Evolutionary conservation across 1,140 invertebrate species (phyloP), one percentile per base, ranked within the genome.

Genomic region (Drosophila pachea): DNA sequence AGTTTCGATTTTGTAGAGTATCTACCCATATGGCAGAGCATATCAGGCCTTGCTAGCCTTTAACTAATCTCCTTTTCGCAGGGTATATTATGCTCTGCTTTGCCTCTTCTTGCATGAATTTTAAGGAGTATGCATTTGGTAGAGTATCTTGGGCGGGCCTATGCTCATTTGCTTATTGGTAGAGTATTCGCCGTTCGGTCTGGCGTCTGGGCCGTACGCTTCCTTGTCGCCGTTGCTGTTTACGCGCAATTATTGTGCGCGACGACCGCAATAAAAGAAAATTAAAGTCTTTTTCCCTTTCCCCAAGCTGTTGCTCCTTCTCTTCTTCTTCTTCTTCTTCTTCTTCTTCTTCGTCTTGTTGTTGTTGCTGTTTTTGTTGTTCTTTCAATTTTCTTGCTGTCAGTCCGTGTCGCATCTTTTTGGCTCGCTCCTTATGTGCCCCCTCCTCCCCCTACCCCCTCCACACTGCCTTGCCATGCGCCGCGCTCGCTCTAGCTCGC

Each of bases 191-290:
- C 4, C 22, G 7, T 14, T 45, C 16, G 43, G 40, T 12, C 22
- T 22, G 1, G 22, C 22, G 22, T 3, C 22, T 22, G 1, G 6
- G 11, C 14, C 16, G 4, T 16, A 12, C 7, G 12, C 12, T 12
- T 32, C 33, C 31, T 16, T 35, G 8, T 62, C 43, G 22, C 49
- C 31, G 43, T 66, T 77, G 61, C 60, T 78, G 72, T 76, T 78
- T 79, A 78, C 73, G 73, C 76, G 74, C 69, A 66, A 79, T 86
- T 78, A 84, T 86, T 84, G 68, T 63, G 65, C 73, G 65, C 81
- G 81, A 76, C 81, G 74, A 73, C 81, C 69, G 81, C 79, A 77
- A 86, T 84, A 84, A 84, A 86, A 70, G 74, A 68, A 86, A 81
- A 77, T 81, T 84, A 86, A 86, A 84, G 81, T 86, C 22, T 22